Base-by-base conservation (phyloP, 2,113 vertebrate genomes). In the Xenus cinereus region DNA sequence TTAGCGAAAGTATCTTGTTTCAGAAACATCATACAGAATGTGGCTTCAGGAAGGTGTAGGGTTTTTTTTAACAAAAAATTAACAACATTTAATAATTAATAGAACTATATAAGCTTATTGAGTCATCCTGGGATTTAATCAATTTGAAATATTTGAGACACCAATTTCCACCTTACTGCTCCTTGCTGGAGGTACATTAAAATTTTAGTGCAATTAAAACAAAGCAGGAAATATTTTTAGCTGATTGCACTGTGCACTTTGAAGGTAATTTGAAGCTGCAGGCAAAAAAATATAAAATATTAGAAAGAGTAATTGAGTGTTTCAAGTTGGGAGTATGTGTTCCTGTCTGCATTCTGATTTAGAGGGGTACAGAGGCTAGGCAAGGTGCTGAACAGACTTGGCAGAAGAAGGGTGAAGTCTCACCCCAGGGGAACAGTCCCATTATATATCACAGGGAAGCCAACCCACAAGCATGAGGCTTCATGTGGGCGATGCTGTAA, bases 261-360 rank as follows among this genome's bases (percentile, higher is more conserved):
- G 95, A 96, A 95, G 93, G 95, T 91, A 96, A 97, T 97, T 97
- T 95, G 94, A 94, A 96, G 94, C 94, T 96, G 93, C 93, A 93
- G 97, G 96, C 93, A 96, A 96, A 96, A 89, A 96, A 95, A 97
- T n/a, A 96, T 73, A 97, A 95, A 97, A 85, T 84, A 93, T 91
- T 81, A 93, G 84, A 80, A 85, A 79, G 77, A 83, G 92, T 93
- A 96, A 97, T 94, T 96, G 96, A 94, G 84, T 94, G 64, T 85
- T 90, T 92, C 92, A 97, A 87, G 72, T 69, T 95, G 92, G 81
- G 86, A 97, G 48, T 84, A 39, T 83, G 60, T 73, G 73, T 76
- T 93, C 59, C 89, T 88, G 74, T 50, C 80, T 91, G 80, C 69
- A 87, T 92, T 89, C 74, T 95, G 89, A 89, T 96, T 92, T 84